A percentile compares a stretch with the other conserved stretches of the same genome.
phyloP scores from a whole-genome alignment of 2,888 invertebrate genomes.

The Catocala sponsa region DNA sequence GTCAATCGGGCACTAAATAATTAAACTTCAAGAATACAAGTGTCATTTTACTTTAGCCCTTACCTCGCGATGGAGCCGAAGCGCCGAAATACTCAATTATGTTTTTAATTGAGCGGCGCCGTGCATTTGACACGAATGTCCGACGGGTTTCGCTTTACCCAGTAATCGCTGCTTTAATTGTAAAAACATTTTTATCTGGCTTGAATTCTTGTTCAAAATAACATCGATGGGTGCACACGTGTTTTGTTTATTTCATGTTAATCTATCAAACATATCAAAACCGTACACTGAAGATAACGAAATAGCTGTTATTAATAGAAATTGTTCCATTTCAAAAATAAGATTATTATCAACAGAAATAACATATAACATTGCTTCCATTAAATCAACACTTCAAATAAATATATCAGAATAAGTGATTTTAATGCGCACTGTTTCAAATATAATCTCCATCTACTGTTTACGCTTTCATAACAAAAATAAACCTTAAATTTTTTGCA shows the following conservation, averaged over 20 bases:
- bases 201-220: not conserved
- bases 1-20: conserved; percentile 36
- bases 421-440: conserved; percentile 31
- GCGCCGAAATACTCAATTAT: conserved; percentile 75
- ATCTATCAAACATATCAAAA: too few relatives aligned
- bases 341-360: not conserved
- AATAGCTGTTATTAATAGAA: not conserved
- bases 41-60: conserved; percentile 47
- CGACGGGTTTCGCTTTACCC: conserved; percentile 45
- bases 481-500: conserved; percentile 13
- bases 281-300: not conserved
- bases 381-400: conserved; percentile 37
- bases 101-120: conserved; percentile 78
- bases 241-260: too few relatives aligned
- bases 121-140: conserved; percentile 75
- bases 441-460: conserved; percentile 28
- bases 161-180: conserved; percentile 51
- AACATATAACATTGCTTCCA: conserved; percentile 13
- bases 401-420: conserved; percentile 34
- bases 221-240: not conserved
- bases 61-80: conserved; percentile 21
- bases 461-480: conserved; percentile 8
- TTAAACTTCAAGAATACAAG: conserved; percentile 56
- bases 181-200: conserved; percentile 39
- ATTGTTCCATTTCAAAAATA: not conserved